These are phyloP conservation scores for Brevimyrus niger DNA, from an alignment of 2,113 vertebrate species.

Conservation along the genomic window DNA sequence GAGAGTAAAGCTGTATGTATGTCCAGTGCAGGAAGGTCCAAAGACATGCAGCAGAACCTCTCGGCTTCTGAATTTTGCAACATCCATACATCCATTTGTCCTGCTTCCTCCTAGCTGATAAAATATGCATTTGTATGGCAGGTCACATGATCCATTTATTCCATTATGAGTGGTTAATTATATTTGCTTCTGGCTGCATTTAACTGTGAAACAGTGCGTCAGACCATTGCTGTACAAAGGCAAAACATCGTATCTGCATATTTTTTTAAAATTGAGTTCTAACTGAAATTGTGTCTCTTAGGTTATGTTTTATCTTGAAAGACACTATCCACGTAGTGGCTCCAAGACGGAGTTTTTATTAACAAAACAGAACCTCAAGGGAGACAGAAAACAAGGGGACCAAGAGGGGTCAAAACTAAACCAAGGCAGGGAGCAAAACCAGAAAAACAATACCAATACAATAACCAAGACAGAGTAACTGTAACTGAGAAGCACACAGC, in stretches of 20 bases:
- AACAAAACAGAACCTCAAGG: too few relatives aligned
- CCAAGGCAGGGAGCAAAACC: neutral
- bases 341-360: too few relatives aligned
- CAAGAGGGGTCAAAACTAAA: neutral
- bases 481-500: neutral
- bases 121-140: neutral
- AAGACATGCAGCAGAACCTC: neutral
- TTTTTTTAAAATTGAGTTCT: too few relatives aligned
- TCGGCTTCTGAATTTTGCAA: neutral
- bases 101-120: neutral
- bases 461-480: neutral
- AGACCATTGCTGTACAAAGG: too few relatives aligned
- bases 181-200: neutral
- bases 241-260: too few relatives aligned
- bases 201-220: neutral
- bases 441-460: neutral
- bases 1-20: neutral
- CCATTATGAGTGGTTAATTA: neutral
- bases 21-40: neutral
- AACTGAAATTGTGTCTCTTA: too few relatives aligned
- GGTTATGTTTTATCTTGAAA: too few relatives aligned
- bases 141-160: neutral
- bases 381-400: neutral
- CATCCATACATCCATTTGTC: neutral
- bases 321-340: too few relatives aligned